Evolutionary conservation across 2,113 vertebrate species (phyloP), one percentile per base, ranked within the genome.

Genomic region (Lepidothrix coronata): DNA sequence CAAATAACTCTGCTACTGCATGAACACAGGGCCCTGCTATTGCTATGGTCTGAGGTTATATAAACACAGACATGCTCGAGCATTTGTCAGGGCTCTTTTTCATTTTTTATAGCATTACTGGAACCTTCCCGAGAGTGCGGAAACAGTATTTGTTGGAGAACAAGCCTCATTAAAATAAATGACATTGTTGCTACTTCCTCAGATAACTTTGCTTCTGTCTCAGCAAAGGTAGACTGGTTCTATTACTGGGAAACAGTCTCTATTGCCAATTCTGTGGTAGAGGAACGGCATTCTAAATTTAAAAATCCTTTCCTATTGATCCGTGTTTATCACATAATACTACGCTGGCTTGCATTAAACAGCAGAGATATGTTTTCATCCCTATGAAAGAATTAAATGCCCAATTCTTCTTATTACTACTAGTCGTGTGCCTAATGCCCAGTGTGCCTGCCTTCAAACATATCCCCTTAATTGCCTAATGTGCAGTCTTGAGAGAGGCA

Each of bases 221-320:
- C 91, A 94, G 79, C 79, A 97, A 95, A 94, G 63, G 92, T 93
- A 81, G 91, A 54, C 91, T 83, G 67, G 75, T 83, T 93, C 87
- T 95, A 77, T 92, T 96, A 93, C 87, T 93, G 89, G 89, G 85
- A 76, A 96, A 90, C 90, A 67, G 76, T 87, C 44, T 63, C 87
- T 94, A 27, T 67, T 89, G 94, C 92, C 94, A 95, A 76, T 83
- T 92, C 81, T 95, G 91, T 85, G 94, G 91, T 92, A 87, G 73
- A 91, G 85, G 46, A 96, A 92, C 5, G 1, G 74, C 85, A 61
- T 91, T 89, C 91, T 96, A 94, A 97, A 97, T 97, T 96, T 96
- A 90, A 97, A 96, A 96, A 87, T 89, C 91, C 87, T 96, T 96
- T 88, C 76, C 88, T 96, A 97, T 97, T 97, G 94, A 97, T 97